Conservation (phyloP, 2,888 invertebrate species). For the Hartigia nigra region DNA sequence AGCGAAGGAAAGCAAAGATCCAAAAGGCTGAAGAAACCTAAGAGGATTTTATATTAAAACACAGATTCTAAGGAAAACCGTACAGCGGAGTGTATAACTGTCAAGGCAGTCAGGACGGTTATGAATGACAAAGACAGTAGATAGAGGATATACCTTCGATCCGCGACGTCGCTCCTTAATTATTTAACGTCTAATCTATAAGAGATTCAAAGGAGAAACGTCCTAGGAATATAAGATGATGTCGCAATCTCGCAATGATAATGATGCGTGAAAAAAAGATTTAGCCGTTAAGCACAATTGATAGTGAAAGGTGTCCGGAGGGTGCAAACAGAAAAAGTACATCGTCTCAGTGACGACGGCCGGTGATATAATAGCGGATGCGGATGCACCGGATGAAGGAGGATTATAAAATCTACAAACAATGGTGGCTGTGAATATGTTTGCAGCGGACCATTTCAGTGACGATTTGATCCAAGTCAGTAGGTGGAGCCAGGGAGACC, state of each 20-base stretch:
- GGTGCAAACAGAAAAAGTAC: neutral
- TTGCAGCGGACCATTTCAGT: conserved; percentile 65
- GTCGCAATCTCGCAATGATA: neutral
- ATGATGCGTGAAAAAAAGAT: neutral
- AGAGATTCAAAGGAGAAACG: neutral
- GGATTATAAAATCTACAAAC: conserved; percentile 32
- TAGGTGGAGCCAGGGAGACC: conserved; percentile 65
- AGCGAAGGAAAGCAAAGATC: neutral
- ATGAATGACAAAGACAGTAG: neutral
- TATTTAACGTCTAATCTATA: neutral
- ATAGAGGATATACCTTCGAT: neutral
- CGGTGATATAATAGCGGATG: conserved; percentile 2
- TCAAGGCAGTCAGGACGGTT: neutral
- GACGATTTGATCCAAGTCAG: conserved; percentile 66
- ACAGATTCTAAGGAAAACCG: neutral
- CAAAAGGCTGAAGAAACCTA: neutral
- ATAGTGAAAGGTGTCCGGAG: conserved; percentile 1
- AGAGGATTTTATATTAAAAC: neutral
- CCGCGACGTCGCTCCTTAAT: neutral
- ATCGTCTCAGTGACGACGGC: neutral
- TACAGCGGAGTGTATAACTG: neutral
- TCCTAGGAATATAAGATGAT: neutral
- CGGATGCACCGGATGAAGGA: conserved; percentile 1
- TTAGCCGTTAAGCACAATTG: neutral
- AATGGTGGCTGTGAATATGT: conserved; percentile 66